phyloP scores from a whole-genome alignment of 2,113 vertebrate genomes.

The Phylloscopus trochilus region DNA sequence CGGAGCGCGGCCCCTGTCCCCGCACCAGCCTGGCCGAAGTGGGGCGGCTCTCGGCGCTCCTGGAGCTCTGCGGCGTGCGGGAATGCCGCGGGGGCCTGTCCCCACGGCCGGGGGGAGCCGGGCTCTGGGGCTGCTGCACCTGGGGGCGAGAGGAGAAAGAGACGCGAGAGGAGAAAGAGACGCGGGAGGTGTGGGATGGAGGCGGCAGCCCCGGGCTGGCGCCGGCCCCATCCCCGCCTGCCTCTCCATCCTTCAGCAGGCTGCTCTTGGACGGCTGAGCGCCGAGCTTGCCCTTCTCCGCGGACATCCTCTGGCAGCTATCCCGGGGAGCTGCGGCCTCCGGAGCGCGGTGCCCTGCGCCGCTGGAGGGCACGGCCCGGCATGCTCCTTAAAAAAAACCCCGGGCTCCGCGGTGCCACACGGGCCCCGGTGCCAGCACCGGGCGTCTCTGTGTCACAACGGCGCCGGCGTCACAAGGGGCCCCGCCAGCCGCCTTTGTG shows the following conservation, averaged over 20 bases:
- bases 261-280: background rate
- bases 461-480: background rate
- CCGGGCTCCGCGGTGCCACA: background rate
- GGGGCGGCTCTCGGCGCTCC: background rate
- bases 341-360: background rate
- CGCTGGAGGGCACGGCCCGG: background rate
- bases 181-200: background rate
- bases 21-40: background rate
- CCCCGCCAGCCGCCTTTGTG: background rate
- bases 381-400: background rate
- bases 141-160: background rate
- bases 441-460: background rate
- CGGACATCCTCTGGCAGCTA: background rate
- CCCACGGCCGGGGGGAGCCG: background rate
- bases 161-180: background rate
- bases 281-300: background rate
- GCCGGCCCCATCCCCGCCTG: background rate
- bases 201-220: background rate
- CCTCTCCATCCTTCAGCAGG: background rate
- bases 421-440: fast-evolving
- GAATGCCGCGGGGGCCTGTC: background rate
- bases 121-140: background rate
- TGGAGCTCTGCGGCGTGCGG: background rate
- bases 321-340: background rate
- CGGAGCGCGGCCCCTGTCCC: background rate